Evolutionary conservation across 1,140 invertebrate genomes (phyloP), one percentile per base, ranked within the genome.

Genomic region (Platyscapa corneri): DNA sequence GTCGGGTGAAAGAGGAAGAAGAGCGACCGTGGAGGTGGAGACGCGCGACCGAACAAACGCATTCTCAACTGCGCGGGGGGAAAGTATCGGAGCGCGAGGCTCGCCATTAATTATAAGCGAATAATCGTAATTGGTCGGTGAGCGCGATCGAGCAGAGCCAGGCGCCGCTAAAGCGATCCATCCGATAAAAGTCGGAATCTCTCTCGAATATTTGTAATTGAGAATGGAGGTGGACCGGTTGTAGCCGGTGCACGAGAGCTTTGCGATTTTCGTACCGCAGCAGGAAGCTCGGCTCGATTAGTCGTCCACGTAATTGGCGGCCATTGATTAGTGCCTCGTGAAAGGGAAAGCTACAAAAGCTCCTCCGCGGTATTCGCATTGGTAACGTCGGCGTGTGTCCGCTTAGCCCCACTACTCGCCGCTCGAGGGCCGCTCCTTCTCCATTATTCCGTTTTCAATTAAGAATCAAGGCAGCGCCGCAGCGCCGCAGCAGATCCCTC

Each of bases 261-360:
- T 84, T 84, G 79, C 88, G 86, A 86, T 88, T 88, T 86, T 88
- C 87, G 75, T 86, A 84, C 87, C 77, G 84, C 85, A 77, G 87
- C 88, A 89, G 89, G 90, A 88, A 88, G 86, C 89, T 88, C 72
- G 75, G 76, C 65, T 87, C 79, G 78, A 76, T 86, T 65, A n/a
- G n/a, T n/a, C 60, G 82, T 42, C 78, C 78, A 86, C 82, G 56
- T 77, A 83, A 83, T 84, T 84, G n/a, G 65, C 76, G 82, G 81
- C 72, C 78, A 86, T 86, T 79, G 70, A 46, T 72, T 83, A 87
- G 88, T 88, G 86, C 84, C 82, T 86, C 86, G 87, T 89, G 87
- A 89, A 90, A 88, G 86, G 78, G 83, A 83, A 84, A 87, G 46
- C 85, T 84, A 78, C 23, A 46, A 46, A 5, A 75, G 46, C 12